Base-by-base conservation (phyloP, 2,888 invertebrate genomes). In the Oscheius sp. region DNA sequence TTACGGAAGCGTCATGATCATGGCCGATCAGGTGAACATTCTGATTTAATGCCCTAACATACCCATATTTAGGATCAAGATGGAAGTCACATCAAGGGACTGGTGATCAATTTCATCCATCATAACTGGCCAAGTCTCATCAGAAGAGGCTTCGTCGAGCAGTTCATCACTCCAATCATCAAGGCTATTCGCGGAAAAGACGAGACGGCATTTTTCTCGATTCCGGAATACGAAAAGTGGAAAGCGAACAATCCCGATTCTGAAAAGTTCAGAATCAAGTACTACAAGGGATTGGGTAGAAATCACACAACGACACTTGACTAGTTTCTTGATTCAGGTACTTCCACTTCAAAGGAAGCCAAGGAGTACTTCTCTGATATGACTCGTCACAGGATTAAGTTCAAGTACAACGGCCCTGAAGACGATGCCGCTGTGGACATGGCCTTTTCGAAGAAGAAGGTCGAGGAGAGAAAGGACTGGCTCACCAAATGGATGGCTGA, bases 151-250 rank as follows among this genome's bases (percentile, higher is more conserved):
- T 98, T 99, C 88, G 91, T 99, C 13, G 97, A 98, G 89, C 96
- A 99, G 90, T 99, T 99, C 88, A 99, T 99, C 86, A 99, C 99
- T 0, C 99, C 99, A 0, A 97, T 99, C 89, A 96, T 99, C 0
- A 99, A 99, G 92, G 90, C 94, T 0, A 92, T 93, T 0, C 98
- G 97, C 89, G 91, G 90, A 10, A 94, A 94, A 85, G 93, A 94
- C 83, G 93, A 93, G 84, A 89, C 93, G 13, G 93, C 95, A 0
- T 99, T 99, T 90, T 99, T 95, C 91, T 97, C 97, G 1, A 90
- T 99, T 85, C 99, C 99, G 0, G 99, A 99, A 90, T 97, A 97
- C 90, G 95, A 96, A 85, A 96, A 96, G 89, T 99, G 99, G 99
- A 96, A 96, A 90, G 92, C 91, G 42, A 93, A 93, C 83, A 97